Base-by-base conservation (phyloP, 2,888 invertebrate species). In the Pachydiplax longipennis region DNA sequence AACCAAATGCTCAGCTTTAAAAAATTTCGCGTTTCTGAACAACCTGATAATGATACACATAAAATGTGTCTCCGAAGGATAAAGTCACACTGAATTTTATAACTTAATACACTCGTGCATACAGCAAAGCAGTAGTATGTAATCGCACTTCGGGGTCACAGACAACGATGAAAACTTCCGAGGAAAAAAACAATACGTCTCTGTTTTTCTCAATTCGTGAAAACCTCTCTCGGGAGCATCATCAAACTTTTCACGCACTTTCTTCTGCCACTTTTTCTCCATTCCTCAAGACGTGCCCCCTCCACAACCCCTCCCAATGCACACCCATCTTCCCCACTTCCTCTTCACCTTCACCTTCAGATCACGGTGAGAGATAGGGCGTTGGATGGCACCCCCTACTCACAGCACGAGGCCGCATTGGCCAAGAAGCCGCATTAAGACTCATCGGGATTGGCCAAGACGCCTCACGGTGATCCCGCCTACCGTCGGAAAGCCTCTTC, bases 301-400 rank as follows among this genome's bases (percentile, higher is more conserved):
- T 83, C 58, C 53, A 31, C 35, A 15, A 3, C n/a, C n/a, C 61
- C 87, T 12, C 15, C 61, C 82, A 37, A 82, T 73, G 73, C 73
- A 73, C 73, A 73, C 73, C 73, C 73, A 73, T 73, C 73, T 25
- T 48, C 82, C 82, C 31, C 83, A 35, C 58, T 13, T 31, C 53
- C 83, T 53, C 87, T 61, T 87, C 87, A 87, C 87, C 87, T 87
- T 87, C 87, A 87, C 87, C 87, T 87, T 87, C 87, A 65, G 87
- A 87, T 61, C 58, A 87, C 61, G 87, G 61, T 82, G 82, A 82
- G 82, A 82, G 82, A 82, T 48, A 48, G 44, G 61, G 87, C 37
- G 37, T 87, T 40, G 22, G 87, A 87, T 87, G 87, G 87, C 65
- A 87, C 87, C 65, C 87, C 87, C 87, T 87, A 37, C 87, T 61